Base-by-base conservation (phyloP, 2,888 invertebrate species). In the Onthophagus sagittarius region DNA sequence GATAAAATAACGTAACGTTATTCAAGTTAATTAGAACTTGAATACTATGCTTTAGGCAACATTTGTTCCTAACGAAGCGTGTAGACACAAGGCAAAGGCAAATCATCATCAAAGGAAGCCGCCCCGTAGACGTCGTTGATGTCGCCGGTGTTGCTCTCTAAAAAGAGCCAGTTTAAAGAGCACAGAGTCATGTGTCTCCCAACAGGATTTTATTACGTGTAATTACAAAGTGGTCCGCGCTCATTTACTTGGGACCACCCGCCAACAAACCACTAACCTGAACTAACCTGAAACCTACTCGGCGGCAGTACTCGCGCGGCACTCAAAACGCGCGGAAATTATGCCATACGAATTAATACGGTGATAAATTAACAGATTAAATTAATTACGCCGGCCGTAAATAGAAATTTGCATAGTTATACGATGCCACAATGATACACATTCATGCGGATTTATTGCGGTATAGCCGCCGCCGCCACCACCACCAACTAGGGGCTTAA, bases 341-440 rank as follows among this genome's bases (percentile, higher is more conserved):
- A 80, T 80, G 79, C 79, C 78, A 79, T 81, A 80, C 80, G 81
- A 81, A 81, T 81, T 77, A 77, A 77, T 77, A 77, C 78, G 71
- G 73, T 77, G 80, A 81, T 80, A 79, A 79, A 77, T 77, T 78
- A 78, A 77, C 77, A 76, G 74, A 80, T 79, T 78, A 79, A 79
- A 79, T 78, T 80, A 79, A 79, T 79, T 78, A 77, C 75, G 71
- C 64, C 62, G 73, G 72, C 72, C 72, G 74, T 75, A 77, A 77
- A 75, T 76, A 77, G 77, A 79, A 78, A 78, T 79, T 78, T 78
- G 78, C 79, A 78, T 79, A 79, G 74, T 77, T 74, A 75, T 74
- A 75, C 65, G 72, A 74, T 72, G 72, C 53, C 72, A 74, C 74
- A 74, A 72, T 74, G 74, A 74, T 74, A 74, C 72, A 71, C 71